Conservation (phyloP, 2,888 invertebrate genomes). For the Halocaridina rubra region DNA sequence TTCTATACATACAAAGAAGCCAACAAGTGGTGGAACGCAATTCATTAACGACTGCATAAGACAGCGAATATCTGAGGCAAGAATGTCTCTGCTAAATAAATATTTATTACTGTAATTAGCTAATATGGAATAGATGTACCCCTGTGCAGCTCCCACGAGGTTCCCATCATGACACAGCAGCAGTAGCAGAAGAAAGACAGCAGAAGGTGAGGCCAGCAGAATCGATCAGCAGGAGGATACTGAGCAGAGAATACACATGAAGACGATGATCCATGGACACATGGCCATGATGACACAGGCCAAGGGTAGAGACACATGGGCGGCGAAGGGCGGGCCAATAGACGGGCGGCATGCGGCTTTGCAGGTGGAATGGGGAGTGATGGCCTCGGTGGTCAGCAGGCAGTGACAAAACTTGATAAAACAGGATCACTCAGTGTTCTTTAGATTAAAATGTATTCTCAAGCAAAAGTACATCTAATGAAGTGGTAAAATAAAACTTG, state of each 20-base stretch:
- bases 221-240: conserved; percentile 33
- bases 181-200: conserved; percentile 38
- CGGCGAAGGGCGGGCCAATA: conserved; percentile 9
- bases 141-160: conserved; percentile 23
- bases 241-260: conserved; percentile 44
- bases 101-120: too few species aligned
- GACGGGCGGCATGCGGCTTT: conserved; percentile 49
- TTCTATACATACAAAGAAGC: too few species aligned
- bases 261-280: conserved; percentile 50
- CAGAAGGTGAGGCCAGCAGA: conserved; percentile 53
- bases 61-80: too few species aligned
- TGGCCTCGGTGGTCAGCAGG: conserved; percentile 40
- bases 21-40: too few species aligned
- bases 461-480: too few species aligned
- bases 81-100: too few species aligned
- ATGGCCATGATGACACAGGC: conserved; percentile 27
- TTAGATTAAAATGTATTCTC: too few species aligned
- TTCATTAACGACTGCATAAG: too few species aligned
- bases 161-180: conserved; percentile 2
- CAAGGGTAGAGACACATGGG: conserved; percentile 40
- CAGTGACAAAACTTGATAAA: too few species aligned
- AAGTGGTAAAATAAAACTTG: too few species aligned
- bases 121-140: background rate
- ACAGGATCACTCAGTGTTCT: too few species aligned
- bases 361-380: conserved; percentile 38